Base-by-base conservation (phyloP, 2,888 invertebrate species). In the Amblyjoppa proteus region DNA sequence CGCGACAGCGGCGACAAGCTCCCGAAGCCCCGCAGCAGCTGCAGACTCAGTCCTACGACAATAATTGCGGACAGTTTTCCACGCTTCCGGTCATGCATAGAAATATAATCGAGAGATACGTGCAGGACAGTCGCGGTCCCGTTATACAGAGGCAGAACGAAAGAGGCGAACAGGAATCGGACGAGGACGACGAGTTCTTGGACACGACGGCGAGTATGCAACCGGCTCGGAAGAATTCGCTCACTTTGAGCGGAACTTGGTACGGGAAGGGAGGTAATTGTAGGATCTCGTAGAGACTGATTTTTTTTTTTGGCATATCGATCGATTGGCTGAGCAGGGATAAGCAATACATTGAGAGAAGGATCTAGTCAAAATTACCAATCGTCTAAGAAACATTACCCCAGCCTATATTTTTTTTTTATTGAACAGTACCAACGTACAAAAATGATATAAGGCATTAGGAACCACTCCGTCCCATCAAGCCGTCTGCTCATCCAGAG, bases 121-220 rank as follows among this genome's bases (percentile, higher is more conserved):
- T 90, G 13, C 88, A 89, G n/a, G 92, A 81, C 85, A 73, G 79
- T 81, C 53, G 78, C 82, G 45, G 68, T 13, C 73, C 68, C 0
- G 38, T 79, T 34, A 45, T 71, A 5, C 53, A 49, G 49, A 86
- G 64, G 49, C 66, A 68, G 9, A 80, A 82, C 31, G 71, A 81
- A 0, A 88, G 69, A 34, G 70, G 74, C 41, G 86, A 77, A 49
- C 85, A 86, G 28, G 86, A 77, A 2, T 90, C 89, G 41, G 93
- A 94, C 45, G 92, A 93, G 49, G 93, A 94, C 58, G 94, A 94
- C 6, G 93, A 93, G 81, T 94, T 91, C 83, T 88, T 94, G 71
- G 94, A 94, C 61, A 94, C 94, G 3, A 94, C 94, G 13, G 84
- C 90, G 6, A 93, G 88, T 64, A 91, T 93, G 91, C 89, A 90